Conservation (phyloP, 2,888 invertebrate species). For the Enchytraeus crypticus region DNA sequence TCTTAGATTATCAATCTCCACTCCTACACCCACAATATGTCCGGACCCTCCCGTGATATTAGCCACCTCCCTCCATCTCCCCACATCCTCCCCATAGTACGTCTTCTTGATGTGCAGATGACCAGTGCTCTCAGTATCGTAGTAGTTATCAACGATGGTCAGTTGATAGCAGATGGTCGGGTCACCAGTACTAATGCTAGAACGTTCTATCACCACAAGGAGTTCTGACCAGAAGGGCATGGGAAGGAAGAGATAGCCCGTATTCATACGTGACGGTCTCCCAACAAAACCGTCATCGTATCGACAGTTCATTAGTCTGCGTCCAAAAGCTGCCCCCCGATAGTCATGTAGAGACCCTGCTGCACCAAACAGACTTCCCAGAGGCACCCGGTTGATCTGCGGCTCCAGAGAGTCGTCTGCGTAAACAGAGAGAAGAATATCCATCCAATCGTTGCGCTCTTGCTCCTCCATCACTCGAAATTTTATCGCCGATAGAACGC, state of each 20-base stretch:
- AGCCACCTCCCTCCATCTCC: conserved; percentile 17
- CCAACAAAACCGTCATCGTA: background rate
- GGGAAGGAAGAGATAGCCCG: conserved; percentile 26
- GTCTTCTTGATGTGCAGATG: conserved; percentile 22
- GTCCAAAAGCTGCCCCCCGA: conserved; percentile 23
- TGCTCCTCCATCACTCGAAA: conserved; percentile 14
- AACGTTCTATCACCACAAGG: conserved; percentile 17
- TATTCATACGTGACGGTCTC: conserved; percentile 7
- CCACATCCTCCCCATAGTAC: conserved; percentile 19
- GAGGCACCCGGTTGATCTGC: conserved; percentile 22
- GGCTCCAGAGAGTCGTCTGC: conserved; percentile 18
- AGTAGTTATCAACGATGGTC: conserved; percentile 15
- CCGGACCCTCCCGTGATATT: conserved; percentile 21
- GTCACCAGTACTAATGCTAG: too few species aligned
- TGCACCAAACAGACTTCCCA: conserved; percentile 24
- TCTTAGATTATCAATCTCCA: conserved; percentile 24
- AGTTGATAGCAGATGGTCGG: conserved; percentile 21
- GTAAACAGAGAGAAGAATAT: conserved; percentile 18
- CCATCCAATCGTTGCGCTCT: conserved; percentile 21
- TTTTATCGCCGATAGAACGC: conserved; percentile 20
- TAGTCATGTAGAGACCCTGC: conserved; percentile 22
- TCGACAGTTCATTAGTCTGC: conserved; percentile 11
- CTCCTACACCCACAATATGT: conserved; percentile 23
- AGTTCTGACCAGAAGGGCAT: conserved; percentile 28
- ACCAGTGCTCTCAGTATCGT: conserved; percentile 16